A percentile compares a stretch with the other conserved stretches of the same genome.
Conservation (phyloP, 2,113 vertebrate species). For the Eretmochelys imbricata region DNA sequence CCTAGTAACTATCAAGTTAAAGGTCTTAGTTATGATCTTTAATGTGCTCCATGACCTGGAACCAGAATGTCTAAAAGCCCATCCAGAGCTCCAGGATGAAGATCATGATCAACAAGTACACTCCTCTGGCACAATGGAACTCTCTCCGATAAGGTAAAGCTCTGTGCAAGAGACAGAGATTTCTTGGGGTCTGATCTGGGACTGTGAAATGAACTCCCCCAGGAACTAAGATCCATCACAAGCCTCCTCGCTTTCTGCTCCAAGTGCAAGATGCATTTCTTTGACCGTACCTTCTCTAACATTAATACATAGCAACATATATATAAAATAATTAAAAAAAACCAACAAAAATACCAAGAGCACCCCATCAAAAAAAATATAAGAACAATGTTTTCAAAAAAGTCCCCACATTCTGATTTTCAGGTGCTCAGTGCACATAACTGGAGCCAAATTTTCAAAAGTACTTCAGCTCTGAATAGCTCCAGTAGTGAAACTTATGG, state of each 20-base stretch:
- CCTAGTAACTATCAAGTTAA: neutral
- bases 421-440: neutral
- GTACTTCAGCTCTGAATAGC: neutral
- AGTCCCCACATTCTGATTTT: neutral
- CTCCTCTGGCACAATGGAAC: neutral
- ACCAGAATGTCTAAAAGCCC: neutral
- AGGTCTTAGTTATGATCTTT: neutral
- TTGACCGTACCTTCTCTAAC: neutral
- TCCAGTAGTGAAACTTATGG: neutral
- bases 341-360: neutral
- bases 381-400: neutral
- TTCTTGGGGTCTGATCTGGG: neutral
- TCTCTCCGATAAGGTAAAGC: neutral
- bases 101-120: neutral
- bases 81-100: neutral
- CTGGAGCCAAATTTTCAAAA: neutral
- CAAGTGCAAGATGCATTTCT: neutral
- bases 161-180: neutral
- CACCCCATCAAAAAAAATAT: neutral
- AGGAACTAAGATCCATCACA: neutral
- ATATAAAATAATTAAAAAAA: neutral
- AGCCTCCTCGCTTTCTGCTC: neutral
- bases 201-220: neutral
- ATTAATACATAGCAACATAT: neutral
- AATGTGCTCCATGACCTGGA: neutral